Conservation (phyloP, 2,113 vertebrate species). For the Dipodomys spectabilis region DNA sequence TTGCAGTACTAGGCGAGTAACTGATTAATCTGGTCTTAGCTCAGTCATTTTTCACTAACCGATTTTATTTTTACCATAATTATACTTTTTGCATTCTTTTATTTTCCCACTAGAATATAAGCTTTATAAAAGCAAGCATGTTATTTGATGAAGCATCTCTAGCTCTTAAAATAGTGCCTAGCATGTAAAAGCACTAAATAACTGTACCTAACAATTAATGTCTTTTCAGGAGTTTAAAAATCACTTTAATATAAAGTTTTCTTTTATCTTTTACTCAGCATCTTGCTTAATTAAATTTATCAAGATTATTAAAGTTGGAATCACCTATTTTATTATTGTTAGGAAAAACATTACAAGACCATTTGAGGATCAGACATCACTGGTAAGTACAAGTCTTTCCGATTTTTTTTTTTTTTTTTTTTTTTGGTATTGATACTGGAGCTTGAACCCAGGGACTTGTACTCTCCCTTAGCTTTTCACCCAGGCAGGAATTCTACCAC, state of each 20-base stretch:
- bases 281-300: constrained; percentile 6
- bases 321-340: constrained; percentile 4
- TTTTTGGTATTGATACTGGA: background rate
- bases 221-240: background rate
- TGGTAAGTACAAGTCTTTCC: constrained; percentile 89
- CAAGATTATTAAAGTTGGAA: constrained; percentile 22
- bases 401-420: background rate
- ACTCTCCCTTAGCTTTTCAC: too few species aligned
- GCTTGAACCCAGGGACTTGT: background rate
- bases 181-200: background rate
- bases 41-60: background rate
- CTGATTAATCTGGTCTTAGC: background rate
- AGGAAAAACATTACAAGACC: constrained; percentile 98
- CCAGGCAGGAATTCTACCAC: background rate
- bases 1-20: background rate
- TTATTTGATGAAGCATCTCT: constrained; percentile 27
- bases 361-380: constrained; percentile 96
- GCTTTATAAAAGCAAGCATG: background rate
- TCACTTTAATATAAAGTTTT: constrained; percentile 43
- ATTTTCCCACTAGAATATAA: background rate
- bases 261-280: constrained; percentile 11
- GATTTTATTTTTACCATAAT: background rate
- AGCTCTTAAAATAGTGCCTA: background rate
- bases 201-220: background rate
- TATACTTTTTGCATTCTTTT: constrained; percentile 20